These are phyloP conservation scores for Atrina japonica DNA, from an alignment of 2,888 invertebrate genomes.

Conservation along the genomic window DNA sequence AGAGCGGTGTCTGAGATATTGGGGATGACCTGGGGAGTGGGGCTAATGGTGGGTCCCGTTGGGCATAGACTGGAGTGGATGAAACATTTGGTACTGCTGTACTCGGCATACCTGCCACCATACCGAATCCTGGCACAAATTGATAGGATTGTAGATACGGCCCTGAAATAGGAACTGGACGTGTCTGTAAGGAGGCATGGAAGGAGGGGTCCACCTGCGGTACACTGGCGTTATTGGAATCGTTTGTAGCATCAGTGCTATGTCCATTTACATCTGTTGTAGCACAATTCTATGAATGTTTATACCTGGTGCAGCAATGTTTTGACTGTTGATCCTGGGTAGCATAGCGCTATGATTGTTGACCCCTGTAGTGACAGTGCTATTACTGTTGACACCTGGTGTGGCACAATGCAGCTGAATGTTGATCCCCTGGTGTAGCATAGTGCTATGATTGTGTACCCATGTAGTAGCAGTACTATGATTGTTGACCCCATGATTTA, in stretches of 20 bases:
- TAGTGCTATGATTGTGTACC: too few species aligned
- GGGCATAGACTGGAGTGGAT: slow-evolving; percentile 3
- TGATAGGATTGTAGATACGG: background rate
- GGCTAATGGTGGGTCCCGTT: background rate
- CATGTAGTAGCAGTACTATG: too few species aligned
- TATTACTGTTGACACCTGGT: too few species aligned
- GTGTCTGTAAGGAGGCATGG: background rate
- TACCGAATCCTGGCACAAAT: background rate
- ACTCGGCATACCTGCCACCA: background rate
- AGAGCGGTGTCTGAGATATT: slow-evolving; percentile 5
- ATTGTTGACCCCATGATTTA: too few species aligned
- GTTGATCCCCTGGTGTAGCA: too few species aligned
- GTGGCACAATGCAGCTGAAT: too few species aligned
- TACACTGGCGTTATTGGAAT: background rate
- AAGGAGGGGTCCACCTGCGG: slow-evolving; percentile 1
- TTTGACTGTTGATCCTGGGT: too few species aligned
- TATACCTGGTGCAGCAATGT: too few species aligned
- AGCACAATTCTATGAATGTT: too few species aligned
- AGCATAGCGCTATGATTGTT: too few species aligned
- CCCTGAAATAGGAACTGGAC: background rate
- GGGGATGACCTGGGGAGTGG: background rate
- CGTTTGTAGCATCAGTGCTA: background rate
- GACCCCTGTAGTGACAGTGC: too few species aligned
- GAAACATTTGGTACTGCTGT: background rate
- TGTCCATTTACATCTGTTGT: too few species aligned